phyloP scores from a whole-genome alignment of 2,888 invertebrate species.

The Volucella zonaria region DNA sequence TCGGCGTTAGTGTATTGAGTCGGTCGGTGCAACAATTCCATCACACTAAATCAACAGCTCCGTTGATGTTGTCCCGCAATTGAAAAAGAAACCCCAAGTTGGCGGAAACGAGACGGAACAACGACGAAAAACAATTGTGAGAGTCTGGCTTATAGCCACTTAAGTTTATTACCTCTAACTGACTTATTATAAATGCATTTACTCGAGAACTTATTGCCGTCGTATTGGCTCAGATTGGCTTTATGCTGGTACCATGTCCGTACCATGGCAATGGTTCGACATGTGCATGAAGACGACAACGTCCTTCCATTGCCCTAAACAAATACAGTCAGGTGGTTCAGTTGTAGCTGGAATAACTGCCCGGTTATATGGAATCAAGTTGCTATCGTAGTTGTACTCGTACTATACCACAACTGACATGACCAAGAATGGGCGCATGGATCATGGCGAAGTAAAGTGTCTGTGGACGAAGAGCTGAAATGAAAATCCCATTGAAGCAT shows the following conservation, averaged over 20 bases:
- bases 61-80: background rate
- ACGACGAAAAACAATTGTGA: slow-evolving; percentile 66
- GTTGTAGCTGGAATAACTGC: slow-evolving; percentile 16
- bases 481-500: slow-evolving; percentile 62
- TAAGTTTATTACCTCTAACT: slow-evolving; percentile 74
- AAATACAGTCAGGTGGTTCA: slow-evolving; percentile 64
- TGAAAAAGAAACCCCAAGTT: slow-evolving; percentile 1
- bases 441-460: background rate
- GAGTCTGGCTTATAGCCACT: slow-evolving; percentile 72
- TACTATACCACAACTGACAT: slow-evolving; percentile 36
- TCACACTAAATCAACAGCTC: slow-evolving; percentile 69
- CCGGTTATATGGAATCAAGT: slow-evolving; percentile 44
- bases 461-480: slow-evolving; percentile 19
- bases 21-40: slow-evolving; percentile 62
- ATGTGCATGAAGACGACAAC: slow-evolving; percentile 23
- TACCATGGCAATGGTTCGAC: slow-evolving; percentile 21
- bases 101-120: slow-evolving; percentile 35
- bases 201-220: slow-evolving; percentile 72
- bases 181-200: slow-evolving; percentile 74
- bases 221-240: slow-evolving; percentile 55
- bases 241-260: background rate
- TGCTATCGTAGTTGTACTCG: slow-evolving; percentile 3
- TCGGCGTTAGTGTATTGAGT: background rate
- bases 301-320: slow-evolving; percentile 63
- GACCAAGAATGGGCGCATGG: slow-evolving; percentile 26